phyloP scores from a whole-genome alignment of 2,113 vertebrate genomes.

The Triplophysa dalaica region DNA sequence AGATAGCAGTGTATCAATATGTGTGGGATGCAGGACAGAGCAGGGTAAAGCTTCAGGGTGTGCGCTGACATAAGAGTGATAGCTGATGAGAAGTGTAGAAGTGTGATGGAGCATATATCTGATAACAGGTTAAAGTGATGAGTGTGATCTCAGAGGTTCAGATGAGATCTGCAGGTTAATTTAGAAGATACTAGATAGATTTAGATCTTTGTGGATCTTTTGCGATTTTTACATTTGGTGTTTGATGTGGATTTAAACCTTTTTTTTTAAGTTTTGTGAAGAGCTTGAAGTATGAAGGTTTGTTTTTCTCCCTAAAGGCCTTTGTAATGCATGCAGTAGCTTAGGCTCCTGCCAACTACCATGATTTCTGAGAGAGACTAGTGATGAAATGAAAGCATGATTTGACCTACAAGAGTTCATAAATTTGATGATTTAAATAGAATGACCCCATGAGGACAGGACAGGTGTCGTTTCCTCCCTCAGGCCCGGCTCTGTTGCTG shows the following conservation, averaged over 20 bases:
- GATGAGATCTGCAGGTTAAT: not conserved
- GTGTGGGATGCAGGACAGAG: slow-evolving; percentile 47
- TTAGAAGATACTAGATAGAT: not conserved
- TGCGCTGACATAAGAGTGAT: slow-evolving; percentile 38
- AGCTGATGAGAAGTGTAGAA: slow-evolving; percentile 47
- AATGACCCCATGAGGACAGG: slow-evolving; percentile 44
- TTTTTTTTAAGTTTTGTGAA: too few relatives aligned
- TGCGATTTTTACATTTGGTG: not conserved
- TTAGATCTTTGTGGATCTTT: not conserved
- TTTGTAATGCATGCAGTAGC: not conserved
- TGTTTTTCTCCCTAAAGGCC: too few relatives aligned
- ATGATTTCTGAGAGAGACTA: slow-evolving; percentile 10
- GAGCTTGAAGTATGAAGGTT: too few relatives aligned
- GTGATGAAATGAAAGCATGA: not conserved
- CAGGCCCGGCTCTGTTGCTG: slow-evolving; percentile 65
- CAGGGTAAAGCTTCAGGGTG: slow-evolving; percentile 44
- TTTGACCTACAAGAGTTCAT: slow-evolving; percentile 13
- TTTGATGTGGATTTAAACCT: not conserved
- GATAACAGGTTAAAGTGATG: slow-evolving; percentile 38
- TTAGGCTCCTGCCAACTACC: not conserved
- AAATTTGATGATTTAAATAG: slow-evolving; percentile 18
- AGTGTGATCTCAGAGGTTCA: slow-evolving; percentile 12
- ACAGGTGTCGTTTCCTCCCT: slow-evolving; percentile 69
- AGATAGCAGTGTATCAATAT: slow-evolving; percentile 20
- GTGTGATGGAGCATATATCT: slow-evolving; percentile 32